These are phyloP conservation scores for Epinotia demarniana DNA, from an alignment of 2,888 invertebrate species.

Conservation along the genomic window DNA sequence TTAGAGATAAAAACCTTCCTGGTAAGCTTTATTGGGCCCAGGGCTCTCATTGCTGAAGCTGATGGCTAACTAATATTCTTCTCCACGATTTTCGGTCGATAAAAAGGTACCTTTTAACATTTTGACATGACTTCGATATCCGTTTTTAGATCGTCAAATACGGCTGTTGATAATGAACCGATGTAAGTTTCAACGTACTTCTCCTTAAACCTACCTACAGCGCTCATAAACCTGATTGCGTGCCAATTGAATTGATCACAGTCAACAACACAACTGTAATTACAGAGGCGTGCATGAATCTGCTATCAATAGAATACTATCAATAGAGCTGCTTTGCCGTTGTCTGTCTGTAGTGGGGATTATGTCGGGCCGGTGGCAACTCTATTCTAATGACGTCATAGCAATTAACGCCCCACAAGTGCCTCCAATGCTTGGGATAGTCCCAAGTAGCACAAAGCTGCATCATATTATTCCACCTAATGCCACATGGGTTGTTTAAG, in stretches of 20 bases:
- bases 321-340: neutral
- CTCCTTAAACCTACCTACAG: neutral
- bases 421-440: neutral
- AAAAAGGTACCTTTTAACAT: too few species aligned
- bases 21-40: too few species aligned
- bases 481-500: too few species aligned
- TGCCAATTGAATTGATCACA: neutral
- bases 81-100: too few species aligned
- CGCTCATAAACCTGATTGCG: neutral
- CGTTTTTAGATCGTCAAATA: too few species aligned
- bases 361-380: neutral
- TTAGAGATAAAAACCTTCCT: too few species aligned
- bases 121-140: too few species aligned
- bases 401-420: neutral
- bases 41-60: too few species aligned
- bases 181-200: neutral
- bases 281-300: neutral
- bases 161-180: neutral
- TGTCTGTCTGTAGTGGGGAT: neutral
- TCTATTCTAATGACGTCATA: neutral
- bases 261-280: neutral
- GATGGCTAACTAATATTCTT: too few species aligned
- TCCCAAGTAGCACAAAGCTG: too few species aligned
- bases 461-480: too few species aligned
- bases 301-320: conserved; percentile 4